These are phyloP conservation scores for Gari tellinella DNA, from an alignment of 2,888 invertebrate genomes.

Conservation along the genomic window DNA sequence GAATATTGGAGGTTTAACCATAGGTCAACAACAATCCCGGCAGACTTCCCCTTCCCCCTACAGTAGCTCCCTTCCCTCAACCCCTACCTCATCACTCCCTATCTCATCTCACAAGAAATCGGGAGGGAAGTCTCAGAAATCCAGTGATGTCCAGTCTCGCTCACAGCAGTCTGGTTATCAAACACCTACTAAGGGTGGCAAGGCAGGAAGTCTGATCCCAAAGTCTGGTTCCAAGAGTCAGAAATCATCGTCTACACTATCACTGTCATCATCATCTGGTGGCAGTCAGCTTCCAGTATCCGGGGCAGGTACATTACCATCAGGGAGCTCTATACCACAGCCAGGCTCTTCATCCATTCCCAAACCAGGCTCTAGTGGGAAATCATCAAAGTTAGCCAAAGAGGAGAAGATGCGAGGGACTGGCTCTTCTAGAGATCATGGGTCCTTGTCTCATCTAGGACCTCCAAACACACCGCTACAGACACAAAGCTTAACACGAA, in stretches of 20 bases:
- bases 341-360: constrained; percentile 67
- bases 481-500: constrained; percentile 48
- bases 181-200: constrained; percentile 65
- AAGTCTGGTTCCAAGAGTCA: constrained; percentile 67
- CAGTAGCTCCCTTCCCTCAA: constrained; percentile 65
- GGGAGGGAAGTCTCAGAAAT: constrained; percentile 45
- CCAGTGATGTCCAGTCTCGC: constrained; percentile 48
- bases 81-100: constrained; percentile 70
- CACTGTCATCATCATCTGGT: constrained; percentile 49
- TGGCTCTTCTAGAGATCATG: constrained; percentile 35
- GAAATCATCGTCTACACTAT: constrained; percentile 37
- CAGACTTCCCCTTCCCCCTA: constrained; percentile 64
- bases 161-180: constrained; percentile 60
- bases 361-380: constrained; percentile 68
- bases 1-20: constrained; percentile 58
- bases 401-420: constrained; percentile 71
- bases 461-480: constrained; percentile 45
- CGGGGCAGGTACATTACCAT: constrained; percentile 29
- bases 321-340: constrained; percentile 44
- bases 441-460: constrained; percentile 17
- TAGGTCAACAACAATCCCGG: constrained; percentile 61
- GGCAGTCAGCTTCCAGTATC: constrained; percentile 63
- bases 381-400: constrained; percentile 61
- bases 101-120: constrained; percentile 56
- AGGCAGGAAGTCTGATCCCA: constrained; percentile 75